Evolutionary conservation across 2,113 vertebrate genomes (phyloP), one percentile per base, ranked within the genome.

Genomic region (Leucosticte australis): DNA sequence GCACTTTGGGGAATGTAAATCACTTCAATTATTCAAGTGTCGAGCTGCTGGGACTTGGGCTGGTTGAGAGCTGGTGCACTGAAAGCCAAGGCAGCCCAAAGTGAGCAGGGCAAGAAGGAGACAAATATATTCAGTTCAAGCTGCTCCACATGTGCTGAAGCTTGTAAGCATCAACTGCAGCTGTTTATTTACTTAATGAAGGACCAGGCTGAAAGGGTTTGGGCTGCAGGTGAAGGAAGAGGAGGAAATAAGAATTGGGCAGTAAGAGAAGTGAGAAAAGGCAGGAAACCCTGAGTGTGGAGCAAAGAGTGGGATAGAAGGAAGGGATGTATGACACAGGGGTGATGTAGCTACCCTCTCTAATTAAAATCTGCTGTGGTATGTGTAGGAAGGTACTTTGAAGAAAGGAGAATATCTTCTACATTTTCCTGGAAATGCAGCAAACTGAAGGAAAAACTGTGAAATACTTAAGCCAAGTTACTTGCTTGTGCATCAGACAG

Each of bases 21-120:
- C 85, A 69, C 73, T 81, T 98, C 89, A 97, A 98, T 98, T 97
- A 97, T 98, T 97, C 87, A 97, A 92, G 92, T 67, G 71, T 91
- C 2, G 33, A 90, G 82, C 93, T 97, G 90, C 35, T 65, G 53
- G 88, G 95, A 96, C 81, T 93, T 4, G 0, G 56, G 90, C 91
- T 96, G 95, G 90, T 87, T 92, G 87, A 90, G 67, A 92, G 52
- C 78, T 73, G 78, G 30, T 95, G 71, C 53, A 74, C 30, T 9
- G 33, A 92, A 95, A 97, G 74, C 87, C 86, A 86, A 62, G 22
- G 44, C 92, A 95, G 79, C 68, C 81, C 57, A 44, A 30, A 41
- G 23, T 1, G 5, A 92, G 79, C 83, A 52, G 52, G 44, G 27
- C 35, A 35, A 46, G 44, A 73, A 19, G 30, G 87, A 55, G 92